These are phyloP conservation scores for Ophion slaviceki DNA, from an alignment of 2,888 invertebrate species.

Conservation along the genomic window DNA sequence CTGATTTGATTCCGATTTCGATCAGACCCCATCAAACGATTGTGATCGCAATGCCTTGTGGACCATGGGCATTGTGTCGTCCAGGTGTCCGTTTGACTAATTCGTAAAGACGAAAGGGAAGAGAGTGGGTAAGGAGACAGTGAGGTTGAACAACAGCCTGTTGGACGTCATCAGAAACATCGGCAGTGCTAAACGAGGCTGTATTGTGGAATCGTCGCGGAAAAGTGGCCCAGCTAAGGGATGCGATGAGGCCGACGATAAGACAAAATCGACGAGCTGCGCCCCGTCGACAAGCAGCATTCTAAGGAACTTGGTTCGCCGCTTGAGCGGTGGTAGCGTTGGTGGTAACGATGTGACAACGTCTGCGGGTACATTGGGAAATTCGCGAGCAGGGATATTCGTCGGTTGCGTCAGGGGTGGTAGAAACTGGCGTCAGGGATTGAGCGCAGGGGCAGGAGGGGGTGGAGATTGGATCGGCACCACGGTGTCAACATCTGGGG, in stretches of 20 bases:
- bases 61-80: not conserved
- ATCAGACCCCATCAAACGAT: no score
- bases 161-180: constrained; percentile 23
- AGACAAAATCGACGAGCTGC: constrained; percentile 41
- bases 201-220: constrained; percentile 69
- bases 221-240: constrained; percentile 51
- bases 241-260: constrained; percentile 53
- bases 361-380: constrained; percentile 2
- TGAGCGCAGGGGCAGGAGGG: constrained; percentile 38
- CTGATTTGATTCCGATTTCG: no score
- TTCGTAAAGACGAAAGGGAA: not conserved
- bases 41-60: no score
- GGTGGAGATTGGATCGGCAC: constrained; percentile 66
- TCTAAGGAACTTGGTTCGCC: constrained; percentile 74
- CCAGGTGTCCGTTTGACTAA: not conserved
- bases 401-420: constrained; percentile 52
- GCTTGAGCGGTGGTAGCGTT: constrained; percentile 73
- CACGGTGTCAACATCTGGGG: constrained; percentile 80
- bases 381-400: constrained; percentile 45
- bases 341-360: constrained; percentile 61
- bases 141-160: not conserved
- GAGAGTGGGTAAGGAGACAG: not conserved
- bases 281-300: constrained; percentile 56
- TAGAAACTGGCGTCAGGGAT: constrained; percentile 53
- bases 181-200: constrained; percentile 55